Percentiles rank a stretch among this genome's conserved stretches.
Conservation (phyloP, 1,140 invertebrate genomes). For the Dolichoris vasculosae region DNA sequence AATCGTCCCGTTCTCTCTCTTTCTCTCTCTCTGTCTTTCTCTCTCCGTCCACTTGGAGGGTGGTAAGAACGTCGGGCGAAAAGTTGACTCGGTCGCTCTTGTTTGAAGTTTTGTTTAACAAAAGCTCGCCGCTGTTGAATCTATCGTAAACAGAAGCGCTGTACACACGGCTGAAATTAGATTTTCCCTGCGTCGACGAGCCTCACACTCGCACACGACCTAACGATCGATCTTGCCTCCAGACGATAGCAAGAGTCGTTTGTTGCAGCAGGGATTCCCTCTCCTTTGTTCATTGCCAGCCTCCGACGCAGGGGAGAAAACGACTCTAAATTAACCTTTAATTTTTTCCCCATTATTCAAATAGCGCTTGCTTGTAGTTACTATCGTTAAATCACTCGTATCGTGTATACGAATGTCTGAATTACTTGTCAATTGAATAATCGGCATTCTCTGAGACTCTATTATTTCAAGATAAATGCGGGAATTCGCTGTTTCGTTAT, state of each 20-base stretch:
- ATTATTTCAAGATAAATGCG: too few species aligned
- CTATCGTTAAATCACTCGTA: neutral
- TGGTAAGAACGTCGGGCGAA: neutral
- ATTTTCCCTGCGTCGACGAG: constrained; percentile 21
- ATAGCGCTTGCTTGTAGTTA: neutral
- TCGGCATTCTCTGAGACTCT: too few species aligned
- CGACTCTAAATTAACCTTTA: neutral
- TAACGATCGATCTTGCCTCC: neutral
- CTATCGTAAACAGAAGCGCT: constrained; percentile 23
- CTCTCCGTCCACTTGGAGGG: neutral
- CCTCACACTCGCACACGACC: too few species aligned
- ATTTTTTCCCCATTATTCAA: neutral
- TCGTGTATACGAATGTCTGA: neutral
- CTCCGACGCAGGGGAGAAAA: neutral
- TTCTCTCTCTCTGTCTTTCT: neutral
- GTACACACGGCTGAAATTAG: constrained; percentile 24
- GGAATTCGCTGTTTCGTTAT: too few species aligned
- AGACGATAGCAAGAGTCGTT: neutral
- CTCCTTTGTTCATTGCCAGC: neutral
- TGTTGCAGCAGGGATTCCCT: neutral
- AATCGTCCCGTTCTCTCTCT: too few species aligned
- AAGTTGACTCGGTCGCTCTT: neutral
- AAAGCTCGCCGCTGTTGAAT: neutral
- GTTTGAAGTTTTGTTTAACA: constrained; percentile 18
- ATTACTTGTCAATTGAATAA: too few species aligned